A percentile compares a stretch with the other conserved stretches of the same genome.
These are phyloP conservation scores for Solea solea DNA, from an alignment of 2,113 vertebrate genomes.

Conservation along the genomic window DNA sequence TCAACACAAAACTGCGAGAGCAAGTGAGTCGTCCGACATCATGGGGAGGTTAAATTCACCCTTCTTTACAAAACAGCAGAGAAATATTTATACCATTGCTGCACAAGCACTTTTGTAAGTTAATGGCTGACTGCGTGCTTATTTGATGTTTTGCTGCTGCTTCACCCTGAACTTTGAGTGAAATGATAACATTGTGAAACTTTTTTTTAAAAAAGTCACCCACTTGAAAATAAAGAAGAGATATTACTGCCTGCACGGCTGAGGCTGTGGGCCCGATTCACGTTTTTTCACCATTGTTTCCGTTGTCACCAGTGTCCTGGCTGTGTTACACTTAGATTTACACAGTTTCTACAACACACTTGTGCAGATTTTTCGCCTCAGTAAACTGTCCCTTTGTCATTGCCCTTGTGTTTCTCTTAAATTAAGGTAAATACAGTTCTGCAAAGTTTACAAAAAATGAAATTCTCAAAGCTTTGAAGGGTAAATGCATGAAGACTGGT, in stretches of 20 bases:
- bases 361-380: constrained; percentile 12
- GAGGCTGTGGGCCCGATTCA: constrained; percentile 22
- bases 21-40: constrained; percentile 35
- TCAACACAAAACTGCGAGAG: constrained; percentile 50
- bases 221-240: constrained; percentile 39
- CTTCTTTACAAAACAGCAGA: constrained; percentile 60
- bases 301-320: neutral
- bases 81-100: constrained; percentile 67
- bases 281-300: constrained; percentile 28
- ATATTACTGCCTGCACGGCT: constrained; percentile 12
- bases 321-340: neutral
- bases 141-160: constrained; percentile 64
- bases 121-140: constrained; percentile 72
- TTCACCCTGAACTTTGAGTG: constrained; percentile 62
- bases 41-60: constrained; percentile 56
- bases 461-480: neutral
- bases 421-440: constrained; percentile 14
- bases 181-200: constrained; percentile 64
- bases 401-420: constrained; percentile 18
- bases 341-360: constrained; percentile 5
- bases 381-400: constrained; percentile 9
- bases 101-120: constrained; percentile 71
- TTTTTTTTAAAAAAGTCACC: constrained; percentile 38
- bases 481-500: constrained; percentile 14
- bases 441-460: neutral